A percentile compares a stretch with the other conserved stretches of the same genome.
These are phyloP conservation scores for Darevskia nairensis DNA, from an alignment of 2,797 vertebrate genomes.

Conservation along the genomic window DNA sequence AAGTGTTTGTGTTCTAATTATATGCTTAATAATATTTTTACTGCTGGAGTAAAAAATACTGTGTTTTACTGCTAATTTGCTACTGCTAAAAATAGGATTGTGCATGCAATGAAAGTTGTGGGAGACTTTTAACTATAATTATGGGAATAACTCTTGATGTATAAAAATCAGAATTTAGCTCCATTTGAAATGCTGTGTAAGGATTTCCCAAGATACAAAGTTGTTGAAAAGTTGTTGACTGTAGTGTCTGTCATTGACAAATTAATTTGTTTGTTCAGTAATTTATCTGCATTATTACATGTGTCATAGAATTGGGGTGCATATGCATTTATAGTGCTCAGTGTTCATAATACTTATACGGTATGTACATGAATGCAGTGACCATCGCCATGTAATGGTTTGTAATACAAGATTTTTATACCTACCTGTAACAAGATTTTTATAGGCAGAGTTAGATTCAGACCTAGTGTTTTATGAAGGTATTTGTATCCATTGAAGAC, in stretches of 20 bases:
- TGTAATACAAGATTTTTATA: not conserved
- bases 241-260: slow-evolving; percentile 5
- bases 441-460: not conserved
- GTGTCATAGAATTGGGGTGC: not conserved
- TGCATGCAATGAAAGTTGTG: slow-evolving; percentile 23
- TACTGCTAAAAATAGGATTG: not conserved
- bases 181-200: slow-evolving; percentile 27
- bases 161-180: slow-evolving; percentile 48
- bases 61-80: no score
- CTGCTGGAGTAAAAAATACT: not conserved
- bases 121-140: not conserved
- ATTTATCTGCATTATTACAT: slow-evolving; percentile 7
- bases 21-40: slow-evolving; percentile 44
- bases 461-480: not conserved
- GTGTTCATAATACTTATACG: not conserved
- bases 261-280: not conserved
- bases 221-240: not conserved
- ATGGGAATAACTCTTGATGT: not conserved
- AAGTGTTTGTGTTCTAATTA: slow-evolving; percentile 9
- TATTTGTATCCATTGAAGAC: not conserved
- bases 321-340: not conserved
- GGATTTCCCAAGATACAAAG: slow-evolving; percentile 28
- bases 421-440: not conserved
- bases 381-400: not conserved
- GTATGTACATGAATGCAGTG: not conserved